Percentiles rank a stretch among this genome's conserved stretches.
These are phyloP conservation scores for Ginglymostoma cirratum DNA, from an alignment of 2,113 vertebrate genomes.

Conservation along the genomic window DNA sequence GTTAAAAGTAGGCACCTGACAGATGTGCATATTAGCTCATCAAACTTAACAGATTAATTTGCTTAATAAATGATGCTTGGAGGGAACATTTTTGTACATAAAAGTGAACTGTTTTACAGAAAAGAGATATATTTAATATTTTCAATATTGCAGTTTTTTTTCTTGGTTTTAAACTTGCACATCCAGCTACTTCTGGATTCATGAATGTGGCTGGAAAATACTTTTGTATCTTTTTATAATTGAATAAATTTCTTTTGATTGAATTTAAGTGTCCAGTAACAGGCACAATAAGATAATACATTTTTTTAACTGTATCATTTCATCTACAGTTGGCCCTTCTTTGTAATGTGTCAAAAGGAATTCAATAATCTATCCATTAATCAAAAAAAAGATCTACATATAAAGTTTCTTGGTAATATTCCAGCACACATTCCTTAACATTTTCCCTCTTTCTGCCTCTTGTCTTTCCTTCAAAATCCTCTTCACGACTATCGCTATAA, in stretches of 20 bases:
- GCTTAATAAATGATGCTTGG: background rate
- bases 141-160: background rate
- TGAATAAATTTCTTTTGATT: background rate
- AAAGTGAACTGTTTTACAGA: background rate
- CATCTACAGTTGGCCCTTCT: background rate
- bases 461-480: background rate
- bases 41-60: background rate
- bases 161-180: background rate
- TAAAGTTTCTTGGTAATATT: background rate
- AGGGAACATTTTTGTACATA: background rate
- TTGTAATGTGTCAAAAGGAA: background rate
- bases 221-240: background rate
- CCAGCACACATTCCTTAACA: background rate
- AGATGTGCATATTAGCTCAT: background rate
- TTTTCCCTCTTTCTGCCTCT: background rate
- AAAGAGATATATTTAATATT: background rate
- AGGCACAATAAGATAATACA: background rate
- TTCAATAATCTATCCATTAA: background rate
- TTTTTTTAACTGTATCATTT: background rate
- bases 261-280: background rate
- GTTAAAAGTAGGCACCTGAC: background rate
- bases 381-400: background rate
- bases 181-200: background rate
- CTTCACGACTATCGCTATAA: background rate
- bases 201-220: background rate